A percentile compares a stretch with the other conserved stretches of the same genome.
Evolutionary conservation across 1,140 invertebrate genomes (phyloP).

Genomic region (Limonius californicus): DNA sequence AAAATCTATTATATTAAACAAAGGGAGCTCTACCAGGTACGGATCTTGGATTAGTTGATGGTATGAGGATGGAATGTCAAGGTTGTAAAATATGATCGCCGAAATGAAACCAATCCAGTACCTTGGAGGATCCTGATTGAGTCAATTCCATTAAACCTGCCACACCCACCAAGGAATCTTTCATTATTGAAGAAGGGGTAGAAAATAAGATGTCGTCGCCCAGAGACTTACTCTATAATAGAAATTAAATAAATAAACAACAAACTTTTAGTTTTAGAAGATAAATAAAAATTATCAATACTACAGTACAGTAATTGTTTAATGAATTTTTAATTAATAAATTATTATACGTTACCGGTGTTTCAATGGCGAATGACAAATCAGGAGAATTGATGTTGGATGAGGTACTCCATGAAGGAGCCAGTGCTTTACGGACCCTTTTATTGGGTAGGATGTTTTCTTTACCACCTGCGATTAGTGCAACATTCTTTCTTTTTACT

Average conservation of each 20-base stretch:
- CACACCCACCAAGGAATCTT: slow-evolving; percentile 56
- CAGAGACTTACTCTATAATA: slow-evolving; percentile 73
- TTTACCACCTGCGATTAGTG: slow-evolving; percentile 52
- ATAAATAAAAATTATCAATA: too few species aligned
- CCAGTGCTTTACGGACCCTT: slow-evolving; percentile 70
- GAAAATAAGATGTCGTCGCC: slow-evolving; percentile 79
- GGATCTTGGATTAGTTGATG: neutral
- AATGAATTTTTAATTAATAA: too few species aligned
- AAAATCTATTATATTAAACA: neutral
- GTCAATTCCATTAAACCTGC: slow-evolving; percentile 42
- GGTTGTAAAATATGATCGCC: slow-evolving; percentile 41
- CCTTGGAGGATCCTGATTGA: slow-evolving; percentile 42
- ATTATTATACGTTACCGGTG: slow-evolving; percentile 58
- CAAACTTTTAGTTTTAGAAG: too few species aligned
- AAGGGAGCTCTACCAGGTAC: slow-evolving; percentile 16
- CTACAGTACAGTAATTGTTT: too few species aligned
- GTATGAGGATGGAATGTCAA: slow-evolving; percentile 16
- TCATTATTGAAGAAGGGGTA: slow-evolving; percentile 73
- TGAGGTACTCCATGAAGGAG: slow-evolving; percentile 64
- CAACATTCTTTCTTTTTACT: slow-evolving; percentile 48
- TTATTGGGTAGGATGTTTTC: slow-evolving; percentile 67
- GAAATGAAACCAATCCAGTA: slow-evolving; percentile 45
- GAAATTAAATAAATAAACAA: too few species aligned
- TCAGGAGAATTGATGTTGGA: slow-evolving; percentile 54
- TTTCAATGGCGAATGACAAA: slow-evolving; percentile 66